Conservation (phyloP, 92 coral and sea anemone species). For the Palythoa heliodiscus region DNA sequence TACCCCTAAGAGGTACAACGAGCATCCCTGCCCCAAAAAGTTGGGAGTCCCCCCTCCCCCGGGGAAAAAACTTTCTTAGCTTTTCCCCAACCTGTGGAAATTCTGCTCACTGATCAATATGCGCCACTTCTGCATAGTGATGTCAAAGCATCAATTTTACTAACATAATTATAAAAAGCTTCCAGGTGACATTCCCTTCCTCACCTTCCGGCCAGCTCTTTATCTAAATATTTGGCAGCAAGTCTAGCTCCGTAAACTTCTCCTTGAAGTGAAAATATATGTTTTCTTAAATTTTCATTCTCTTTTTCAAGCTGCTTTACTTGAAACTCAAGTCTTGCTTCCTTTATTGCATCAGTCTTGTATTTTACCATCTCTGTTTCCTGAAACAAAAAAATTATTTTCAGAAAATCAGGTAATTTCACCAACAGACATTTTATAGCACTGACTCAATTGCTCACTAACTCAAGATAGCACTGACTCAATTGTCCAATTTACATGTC, state of each 20-base stretch:
- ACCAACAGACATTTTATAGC: too few relatives aligned
- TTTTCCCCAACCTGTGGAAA: too few relatives aligned
- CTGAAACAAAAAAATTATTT: conserved; percentile 46
- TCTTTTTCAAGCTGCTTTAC: conserved; percentile 92
- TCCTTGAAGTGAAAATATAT: conserved; percentile 95
- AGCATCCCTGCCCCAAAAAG: too few relatives aligned
- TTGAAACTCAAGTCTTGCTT: conserved; percentile 82
- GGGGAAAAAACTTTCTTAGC: too few relatives aligned
- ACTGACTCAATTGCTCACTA: too few relatives aligned
- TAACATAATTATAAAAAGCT: neutral
- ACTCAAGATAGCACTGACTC: too few relatives aligned
- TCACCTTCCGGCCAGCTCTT: conserved; percentile 98
- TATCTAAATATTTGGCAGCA: conserved; percentile 98
- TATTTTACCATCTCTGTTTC: conserved; percentile 85
- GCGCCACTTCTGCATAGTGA: too few relatives aligned
- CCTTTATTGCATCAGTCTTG: conserved; percentile 85
- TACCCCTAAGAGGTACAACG: too few relatives aligned
- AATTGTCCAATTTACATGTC: too few relatives aligned
- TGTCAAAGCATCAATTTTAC: too few relatives aligned
- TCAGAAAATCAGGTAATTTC: neutral
- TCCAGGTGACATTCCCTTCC: neutral
- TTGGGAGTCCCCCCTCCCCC: too few relatives aligned
- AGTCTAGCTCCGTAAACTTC: conserved; percentile 99
- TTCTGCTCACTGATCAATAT: too few relatives aligned
- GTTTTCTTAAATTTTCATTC: conserved; percentile 86